Evolutionary conservation across 2,797 vertebrate species (phyloP).

Genomic region (Avahi laniger): DNA sequence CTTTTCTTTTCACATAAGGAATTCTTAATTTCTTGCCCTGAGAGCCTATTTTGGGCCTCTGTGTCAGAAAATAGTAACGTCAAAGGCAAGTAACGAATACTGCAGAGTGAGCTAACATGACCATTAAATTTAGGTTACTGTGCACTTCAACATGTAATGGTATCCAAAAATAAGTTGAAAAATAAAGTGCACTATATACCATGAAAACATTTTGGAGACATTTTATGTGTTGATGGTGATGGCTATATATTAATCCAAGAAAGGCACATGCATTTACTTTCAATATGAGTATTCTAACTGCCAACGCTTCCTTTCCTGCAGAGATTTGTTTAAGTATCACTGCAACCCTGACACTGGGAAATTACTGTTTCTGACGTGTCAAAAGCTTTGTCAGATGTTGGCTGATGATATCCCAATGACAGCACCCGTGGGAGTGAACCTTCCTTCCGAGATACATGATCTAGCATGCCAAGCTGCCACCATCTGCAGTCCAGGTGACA

Average conservation of each 20-base stretch:
- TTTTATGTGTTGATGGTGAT: background rate
- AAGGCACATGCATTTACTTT: background rate
- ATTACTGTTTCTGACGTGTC: conserved; percentile 90
- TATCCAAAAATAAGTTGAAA: background rate
- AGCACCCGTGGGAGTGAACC: conserved; percentile 86
- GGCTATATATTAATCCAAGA: background rate
- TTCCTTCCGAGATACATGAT: conserved; percentile 90
- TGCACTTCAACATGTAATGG: background rate
- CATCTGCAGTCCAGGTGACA: conserved; percentile 91
- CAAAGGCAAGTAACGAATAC: no score
- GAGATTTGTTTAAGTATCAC: conserved; percentile 86
- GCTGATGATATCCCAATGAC: conserved; percentile 90
- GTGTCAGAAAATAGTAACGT: background rate
- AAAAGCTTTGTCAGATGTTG: conserved; percentile 93
- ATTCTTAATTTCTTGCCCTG: background rate
- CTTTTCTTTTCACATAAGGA: background rate
- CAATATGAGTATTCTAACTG: background rate
- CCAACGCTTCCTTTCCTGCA: background rate
- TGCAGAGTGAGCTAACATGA: background rate
- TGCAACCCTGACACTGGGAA: conserved; percentile 87
- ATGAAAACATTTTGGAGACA: background rate
- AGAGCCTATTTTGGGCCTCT: background rate
- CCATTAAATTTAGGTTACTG: background rate
- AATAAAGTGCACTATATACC: background rate
- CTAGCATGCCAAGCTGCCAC: conserved; percentile 93